Evolutionary conservation across 1,140 invertebrate genomes (phyloP), one percentile per base, ranked within the genome.

Genomic region (Metaphire vulgaris): DNA sequence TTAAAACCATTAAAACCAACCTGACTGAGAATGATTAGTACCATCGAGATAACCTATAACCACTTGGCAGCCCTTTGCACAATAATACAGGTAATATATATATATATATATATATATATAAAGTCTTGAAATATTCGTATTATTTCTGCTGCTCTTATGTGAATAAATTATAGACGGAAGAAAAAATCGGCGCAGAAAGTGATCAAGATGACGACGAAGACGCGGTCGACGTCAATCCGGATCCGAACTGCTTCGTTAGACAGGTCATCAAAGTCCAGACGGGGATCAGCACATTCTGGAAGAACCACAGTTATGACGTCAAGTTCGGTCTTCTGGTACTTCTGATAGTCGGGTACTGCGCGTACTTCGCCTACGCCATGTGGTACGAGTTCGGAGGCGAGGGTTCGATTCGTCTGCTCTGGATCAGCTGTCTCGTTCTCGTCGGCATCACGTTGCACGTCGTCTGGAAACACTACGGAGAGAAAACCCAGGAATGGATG

Each of bases 291-390:
- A 14, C 31, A 12, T 71, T 71, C 32, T 71, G 14, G 26, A 0
- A 2, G 29, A 71, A 71, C n/a, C 26, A 71, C 32, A 16, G 16
- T 32, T 15, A 32, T 15, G 33, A 32, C 32, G 26, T 71, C 28
- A 71, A 71, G 33, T 15, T 71, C 1, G 0, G 28, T n/a, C 14
- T 71, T 71, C 0, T 71, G 28, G n/a, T 71, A 6, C 32, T 1
- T 1, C 28, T 71, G 21, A n/a, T 74, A 26, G 33, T 67, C 0
- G n/a, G 26, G 15, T 74, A 74, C 26, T 74, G 34, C 28, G 72
- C 33, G 26, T 74, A 74, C 31, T 74, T 74, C 72, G 64, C 56
- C 1, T 74, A 31, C 32, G 72, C 72, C n/a, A 28, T 74, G 28
- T 14, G 26, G 56, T 56, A 74, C 26, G 28, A 74, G 26, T 74